Percentiles rank a stretch among this genome's conserved stretches.
Evolutionary conservation across 2,113 vertebrate species (phyloP).

Genomic region (Cyrtonyx montezumae): DNA sequence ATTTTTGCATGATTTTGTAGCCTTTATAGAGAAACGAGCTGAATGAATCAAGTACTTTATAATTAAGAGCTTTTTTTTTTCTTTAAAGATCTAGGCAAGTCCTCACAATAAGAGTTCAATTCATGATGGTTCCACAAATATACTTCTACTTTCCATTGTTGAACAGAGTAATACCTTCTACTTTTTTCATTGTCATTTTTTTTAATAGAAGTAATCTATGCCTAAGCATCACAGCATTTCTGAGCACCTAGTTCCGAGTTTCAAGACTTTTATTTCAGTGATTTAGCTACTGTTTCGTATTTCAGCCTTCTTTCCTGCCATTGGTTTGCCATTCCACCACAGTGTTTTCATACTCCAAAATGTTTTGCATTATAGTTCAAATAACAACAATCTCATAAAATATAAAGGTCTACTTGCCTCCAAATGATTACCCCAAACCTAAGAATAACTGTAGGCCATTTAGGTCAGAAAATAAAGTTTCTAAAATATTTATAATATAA

Average conservation of each 20-base stretch:
- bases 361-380: not conserved
- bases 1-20: not conserved
- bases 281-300: not conserved
- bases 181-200: not conserved
- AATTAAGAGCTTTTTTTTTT: not conserved
- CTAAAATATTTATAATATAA: slow-evolving; percentile 35
- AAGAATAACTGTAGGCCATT: not conserved
- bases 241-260: not conserved
- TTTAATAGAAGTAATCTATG: not conserved
- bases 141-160: not conserved
- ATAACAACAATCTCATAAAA: not conserved
- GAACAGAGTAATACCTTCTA: not conserved
- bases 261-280: not conserved
- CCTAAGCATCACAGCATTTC: not conserved
- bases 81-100: not conserved
- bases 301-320: not conserved
- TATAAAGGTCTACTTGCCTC: not conserved
- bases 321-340: not conserved
- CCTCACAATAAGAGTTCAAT: not conserved
- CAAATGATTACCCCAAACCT: not conserved
- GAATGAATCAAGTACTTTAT: no score
- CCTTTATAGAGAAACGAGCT: not conserved
- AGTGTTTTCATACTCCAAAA: not conserved
- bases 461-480: slow-evolving; percentile 10
- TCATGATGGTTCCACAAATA: not conserved